Evolutionary conservation across 2,888 invertebrate species (phyloP).

Genomic region (Clusia tigrina): DNA sequence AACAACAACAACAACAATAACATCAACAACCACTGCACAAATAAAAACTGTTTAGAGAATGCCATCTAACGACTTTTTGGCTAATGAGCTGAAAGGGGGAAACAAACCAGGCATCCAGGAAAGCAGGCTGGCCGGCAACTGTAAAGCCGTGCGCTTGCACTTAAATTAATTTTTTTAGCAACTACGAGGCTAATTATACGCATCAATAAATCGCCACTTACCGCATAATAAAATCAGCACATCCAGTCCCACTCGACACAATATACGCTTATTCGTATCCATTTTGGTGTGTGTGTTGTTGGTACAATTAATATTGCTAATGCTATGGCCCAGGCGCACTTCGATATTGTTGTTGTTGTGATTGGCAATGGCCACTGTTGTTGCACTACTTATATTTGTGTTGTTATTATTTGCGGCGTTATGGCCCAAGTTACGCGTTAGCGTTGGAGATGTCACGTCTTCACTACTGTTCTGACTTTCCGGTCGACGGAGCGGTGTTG

Average conservation of each 20-base stretch:
- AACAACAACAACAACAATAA: too few species aligned
- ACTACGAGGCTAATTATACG: too few species aligned
- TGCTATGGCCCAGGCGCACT: conserved; percentile 38
- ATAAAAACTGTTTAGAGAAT: too few species aligned
- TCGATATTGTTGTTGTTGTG: conserved; percentile 44
- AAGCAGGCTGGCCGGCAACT: too few species aligned
- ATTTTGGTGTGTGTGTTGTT: conserved; percentile 41
- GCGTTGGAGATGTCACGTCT: too few species aligned
- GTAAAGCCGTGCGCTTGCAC: too few species aligned
- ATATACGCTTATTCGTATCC: conserved; percentile 64
- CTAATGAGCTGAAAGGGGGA: too few species aligned
- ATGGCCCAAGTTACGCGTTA: conserved; percentile 34
- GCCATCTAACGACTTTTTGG: too few species aligned
- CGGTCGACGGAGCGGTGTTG: conserved; percentile 62
- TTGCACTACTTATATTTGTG: conserved; percentile 28
- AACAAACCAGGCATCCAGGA: too few species aligned
- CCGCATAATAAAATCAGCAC: conserved; percentile 73
- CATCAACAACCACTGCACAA: too few species aligned
- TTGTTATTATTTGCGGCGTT: conserved; percentile 37
- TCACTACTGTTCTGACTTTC: conserved; percentile 43
- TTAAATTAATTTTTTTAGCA: too few species aligned
- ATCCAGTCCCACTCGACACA: conserved; percentile 75
- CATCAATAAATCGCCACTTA: too few species aligned
- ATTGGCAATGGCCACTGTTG: conserved; percentile 32
- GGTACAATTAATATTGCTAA: neutral